A percentile compares a stretch with the other conserved stretches of the same genome.
These are phyloP conservation scores for Notechis scutatus DNA, from an alignment of 2,113 vertebrate genomes.

Conservation along the genomic window DNA sequence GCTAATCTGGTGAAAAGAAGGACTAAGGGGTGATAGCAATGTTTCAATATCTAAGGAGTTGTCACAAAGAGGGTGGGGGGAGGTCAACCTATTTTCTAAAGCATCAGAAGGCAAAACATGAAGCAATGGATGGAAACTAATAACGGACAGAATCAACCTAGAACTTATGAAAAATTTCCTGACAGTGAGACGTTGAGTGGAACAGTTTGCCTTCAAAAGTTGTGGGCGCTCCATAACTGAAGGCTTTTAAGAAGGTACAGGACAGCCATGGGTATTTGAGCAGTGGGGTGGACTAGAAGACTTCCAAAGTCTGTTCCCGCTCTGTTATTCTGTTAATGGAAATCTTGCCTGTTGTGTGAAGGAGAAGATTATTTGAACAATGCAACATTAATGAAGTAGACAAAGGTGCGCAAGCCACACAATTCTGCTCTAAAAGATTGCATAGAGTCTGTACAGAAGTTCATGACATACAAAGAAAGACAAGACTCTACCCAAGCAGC, in stretches of 20 bases:
- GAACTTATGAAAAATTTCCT: background rate
- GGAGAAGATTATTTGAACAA: background rate
- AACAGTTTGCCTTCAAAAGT: background rate
- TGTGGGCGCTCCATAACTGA: background rate
- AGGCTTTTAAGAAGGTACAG: background rate
- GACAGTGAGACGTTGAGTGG: background rate
- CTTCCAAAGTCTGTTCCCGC: background rate
- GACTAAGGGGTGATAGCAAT: background rate
- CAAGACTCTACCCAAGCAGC: background rate
- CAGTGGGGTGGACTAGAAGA: background rate
- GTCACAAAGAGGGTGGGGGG: background rate
- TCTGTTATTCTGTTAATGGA: background rate
- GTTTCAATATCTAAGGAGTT: background rate
- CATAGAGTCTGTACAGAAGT: background rate
- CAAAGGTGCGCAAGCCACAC: background rate
- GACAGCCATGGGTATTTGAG: background rate
- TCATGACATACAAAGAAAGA: background rate
- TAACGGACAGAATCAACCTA: background rate
- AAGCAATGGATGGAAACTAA: background rate
- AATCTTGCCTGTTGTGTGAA: background rate
- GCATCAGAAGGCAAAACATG: background rate
- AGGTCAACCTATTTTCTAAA: background rate
- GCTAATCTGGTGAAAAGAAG: background rate
- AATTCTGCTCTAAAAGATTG: background rate
- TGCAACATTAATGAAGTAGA: background rate